Evolutionary conservation across 2,888 invertebrate genomes (phyloP).

Genomic region (Polydrusus pterygomalis): DNA sequence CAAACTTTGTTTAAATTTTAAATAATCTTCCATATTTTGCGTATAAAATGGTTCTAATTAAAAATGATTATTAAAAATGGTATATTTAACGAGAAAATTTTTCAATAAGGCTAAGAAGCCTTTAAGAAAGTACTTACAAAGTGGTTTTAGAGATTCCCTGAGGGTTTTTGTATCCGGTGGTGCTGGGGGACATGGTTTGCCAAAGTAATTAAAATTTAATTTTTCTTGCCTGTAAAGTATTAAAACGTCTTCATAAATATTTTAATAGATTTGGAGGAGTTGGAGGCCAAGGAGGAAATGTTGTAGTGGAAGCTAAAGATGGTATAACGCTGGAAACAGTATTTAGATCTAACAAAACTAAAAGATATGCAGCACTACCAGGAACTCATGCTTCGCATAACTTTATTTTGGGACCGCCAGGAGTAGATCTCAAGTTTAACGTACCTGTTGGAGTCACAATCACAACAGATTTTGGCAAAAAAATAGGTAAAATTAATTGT

Average conservation of each 20-base stretch:
- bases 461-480: slow-evolving; percentile 79
- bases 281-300: slow-evolving; percentile 94
- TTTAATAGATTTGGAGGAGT: slow-evolving; percentile 88
- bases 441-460: slow-evolving; percentile 90
- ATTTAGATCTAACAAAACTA: slow-evolving; percentile 73
- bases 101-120: slow-evolving; percentile 72
- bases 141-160: slow-evolving; percentile 86
- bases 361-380: slow-evolving; percentile 78
- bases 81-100: slow-evolving; percentile 61
- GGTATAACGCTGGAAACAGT: slow-evolving; percentile 75
- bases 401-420: slow-evolving; percentile 85
- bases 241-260: not conserved
- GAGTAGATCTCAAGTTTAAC: slow-evolving; percentile 80
- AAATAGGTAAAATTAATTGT: slow-evolving; percentile 78
- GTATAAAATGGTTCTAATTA: not conserved
- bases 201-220: slow-evolving; percentile 70
- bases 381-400: slow-evolving; percentile 86
- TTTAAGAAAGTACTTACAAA: slow-evolving; percentile 73
- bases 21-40: not conserved
- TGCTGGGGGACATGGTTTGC: slow-evolving; percentile 84
- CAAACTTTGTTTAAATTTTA: slow-evolving; percentile 4
- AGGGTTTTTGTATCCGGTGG: slow-evolving; percentile 89
- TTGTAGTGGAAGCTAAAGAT: slow-evolving; percentile 82
- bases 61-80: slow-evolving; percentile 56
- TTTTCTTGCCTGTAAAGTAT: not conserved